These are phyloP conservation scores for Ispidina lecontei DNA, from an alignment of 2,797 vertebrate species.

Conservation along the genomic window DNA sequence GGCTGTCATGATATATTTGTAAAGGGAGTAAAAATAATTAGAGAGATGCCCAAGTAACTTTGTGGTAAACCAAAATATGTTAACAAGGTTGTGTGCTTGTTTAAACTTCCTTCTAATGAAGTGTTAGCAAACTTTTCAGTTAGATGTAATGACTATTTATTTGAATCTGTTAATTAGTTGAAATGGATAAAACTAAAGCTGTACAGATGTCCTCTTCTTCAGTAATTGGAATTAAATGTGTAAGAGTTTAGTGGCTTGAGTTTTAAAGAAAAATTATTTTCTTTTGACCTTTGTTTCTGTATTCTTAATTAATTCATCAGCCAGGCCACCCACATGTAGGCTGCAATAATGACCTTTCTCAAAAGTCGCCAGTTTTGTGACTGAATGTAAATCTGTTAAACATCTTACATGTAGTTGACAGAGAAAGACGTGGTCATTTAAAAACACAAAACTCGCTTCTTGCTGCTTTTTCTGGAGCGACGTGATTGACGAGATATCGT, in stretches of 20 bases:
- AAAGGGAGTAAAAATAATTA: conserved; percentile 70
- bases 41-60: conserved; percentile 53
- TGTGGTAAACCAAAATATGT: conserved; percentile 77
- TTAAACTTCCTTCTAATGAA: conserved; percentile 80
- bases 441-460: not conserved
- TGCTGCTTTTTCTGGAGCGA: not conserved
- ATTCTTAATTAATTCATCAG: conserved; percentile 76
- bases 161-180: conserved; percentile 73
- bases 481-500: not conserved
- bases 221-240: conserved; percentile 80
- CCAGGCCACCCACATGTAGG: conserved; percentile 74
- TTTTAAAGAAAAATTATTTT: conserved; percentile 78
- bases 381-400: conserved; percentile 60
- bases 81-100: conserved; percentile 76
- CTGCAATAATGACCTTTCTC: conserved; percentile 54
- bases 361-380: conserved; percentile 39
- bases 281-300: conserved; percentile 72
- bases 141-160: conserved; percentile 76
- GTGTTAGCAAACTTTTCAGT: conserved; percentile 78
- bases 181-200: conserved; percentile 68
- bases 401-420: conserved; percentile 48
- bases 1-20: conserved; percentile 61
- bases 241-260: conserved; percentile 74
- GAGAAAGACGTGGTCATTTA: conserved; percentile 45
- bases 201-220: conserved; percentile 75